These are phyloP conservation scores for Ichneumoninae sp. DNA, from an alignment of 2,888 invertebrate genomes.

Conservation along the genomic window DNA sequence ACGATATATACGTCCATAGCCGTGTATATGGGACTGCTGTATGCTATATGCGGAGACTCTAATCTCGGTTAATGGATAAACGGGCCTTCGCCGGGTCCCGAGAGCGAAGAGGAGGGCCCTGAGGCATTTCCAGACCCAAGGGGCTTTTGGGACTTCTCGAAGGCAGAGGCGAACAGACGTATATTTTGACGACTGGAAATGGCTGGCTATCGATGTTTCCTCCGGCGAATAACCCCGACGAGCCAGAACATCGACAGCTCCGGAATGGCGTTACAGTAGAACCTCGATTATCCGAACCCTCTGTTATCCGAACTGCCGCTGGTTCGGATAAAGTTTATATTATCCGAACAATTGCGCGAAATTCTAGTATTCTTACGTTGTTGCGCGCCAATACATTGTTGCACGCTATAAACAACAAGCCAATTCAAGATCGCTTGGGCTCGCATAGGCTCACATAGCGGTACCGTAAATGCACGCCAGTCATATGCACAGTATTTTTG, in stretches of 20 bases:
- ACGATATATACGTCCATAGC: not conserved
- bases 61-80: slow-evolving; percentile 80
- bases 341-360: too few relatives aligned
- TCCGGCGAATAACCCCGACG: slow-evolving; percentile 54
- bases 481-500: too few relatives aligned
- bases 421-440: too few relatives aligned
- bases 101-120: slow-evolving; percentile 16
- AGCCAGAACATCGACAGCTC: slow-evolving; percentile 5
- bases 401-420: too few relatives aligned
- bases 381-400: too few relatives aligned
- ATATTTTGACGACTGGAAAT: slow-evolving; percentile 83
- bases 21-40: slow-evolving; percentile 22
- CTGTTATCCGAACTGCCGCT: too few relatives aligned
- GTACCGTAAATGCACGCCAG: too few relatives aligned
- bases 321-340: too few relatives aligned
- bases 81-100: slow-evolving; percentile 69
- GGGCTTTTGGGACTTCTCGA: slow-evolving; percentile 66
- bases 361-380: too few relatives aligned
- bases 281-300: too few relatives aligned
- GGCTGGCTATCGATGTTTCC: slow-evolving; percentile 74
- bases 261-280: slow-evolving; percentile 41
- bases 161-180: slow-evolving; percentile 78
- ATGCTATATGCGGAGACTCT: slow-evolving; percentile 68
- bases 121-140: slow-evolving; percentile 41
- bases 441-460: too few relatives aligned